Evolutionary conservation across 2,888 invertebrate genomes (phyloP), one percentile per base, ranked within the genome.

Genomic region (Ichneumoninae sp.): DNA sequence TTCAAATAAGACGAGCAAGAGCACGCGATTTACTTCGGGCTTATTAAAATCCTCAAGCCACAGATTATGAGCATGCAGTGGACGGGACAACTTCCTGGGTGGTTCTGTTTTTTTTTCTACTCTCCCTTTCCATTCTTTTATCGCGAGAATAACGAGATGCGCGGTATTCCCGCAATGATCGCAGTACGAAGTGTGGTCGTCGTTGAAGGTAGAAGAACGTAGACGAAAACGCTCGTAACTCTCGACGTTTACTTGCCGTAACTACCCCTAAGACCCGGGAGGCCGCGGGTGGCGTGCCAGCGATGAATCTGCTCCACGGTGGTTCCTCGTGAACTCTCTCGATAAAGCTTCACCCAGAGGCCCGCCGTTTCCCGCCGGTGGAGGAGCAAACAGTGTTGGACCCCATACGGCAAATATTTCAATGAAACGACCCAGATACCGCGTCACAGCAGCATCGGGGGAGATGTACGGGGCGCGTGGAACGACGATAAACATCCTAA

Each of bases 381-480:
- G 19, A 63, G 30, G n/a, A 36, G 75, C 75, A 60, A 50, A 63
- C 26, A 57, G 26, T 13, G 57, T 57, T 57, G 57, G 8, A 57
- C 22, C 40, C 63, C 83, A 74, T 71, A 63, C 66, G 83, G 83
- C 66, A 78, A 88, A 87, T 89, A 89, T 88, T 89, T 89, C 88
- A 89, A 82, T 76, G 73, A 54, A 84, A 80, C 74, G 66, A 83
- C 73, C 80, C 80, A 22, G 52, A 52, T 52, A 66, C 44, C 40
- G 68, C 40, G 73, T 63, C 60, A 40, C 65, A 65, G 60, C 78
- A 52, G 69, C 40, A 40, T 30, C 19, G n/a, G 44, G 10, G 10
- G 13, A 73, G 44, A 69, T 36, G 57, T 47, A 69, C 30, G 63
- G 33, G n/a, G 68, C 71, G 63, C 44, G 57, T 10, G 44, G 54